Conservation (phyloP, 1,140 invertebrate species). For the Dermatophagoides farinae region DNA sequence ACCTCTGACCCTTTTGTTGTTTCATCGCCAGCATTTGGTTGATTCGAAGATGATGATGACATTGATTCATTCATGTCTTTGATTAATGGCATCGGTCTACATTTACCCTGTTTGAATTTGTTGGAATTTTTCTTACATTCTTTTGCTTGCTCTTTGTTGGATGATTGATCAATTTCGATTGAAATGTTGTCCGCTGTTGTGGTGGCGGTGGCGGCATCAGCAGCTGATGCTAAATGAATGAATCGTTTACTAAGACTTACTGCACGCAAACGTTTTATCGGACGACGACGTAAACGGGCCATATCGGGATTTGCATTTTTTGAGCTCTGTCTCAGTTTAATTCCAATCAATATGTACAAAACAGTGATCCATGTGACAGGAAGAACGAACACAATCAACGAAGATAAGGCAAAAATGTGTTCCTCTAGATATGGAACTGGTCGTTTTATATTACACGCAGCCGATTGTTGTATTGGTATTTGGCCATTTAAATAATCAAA, state of each 20-base stretch:
- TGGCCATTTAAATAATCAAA: constrained; percentile 3
- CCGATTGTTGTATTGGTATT: constrained; percentile 1
- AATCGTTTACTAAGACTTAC: neutral
- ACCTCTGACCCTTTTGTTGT: no score
- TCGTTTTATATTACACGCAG: constrained; percentile 16
- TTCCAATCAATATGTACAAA: constrained; percentile 37
- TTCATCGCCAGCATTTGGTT: no score
- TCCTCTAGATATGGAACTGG: constrained; percentile 19
- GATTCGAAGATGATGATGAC: no score
- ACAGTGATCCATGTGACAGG: constrained; percentile 68
- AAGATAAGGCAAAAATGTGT: constrained; percentile 58
- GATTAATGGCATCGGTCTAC: no score
- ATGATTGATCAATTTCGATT: neutral
- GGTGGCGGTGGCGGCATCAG: neutral
- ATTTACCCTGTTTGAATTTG: neutral
- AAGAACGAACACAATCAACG: constrained; percentile 57
- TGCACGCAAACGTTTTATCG: neutral
- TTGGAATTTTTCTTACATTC: no score
- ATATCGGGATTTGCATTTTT: neutral
- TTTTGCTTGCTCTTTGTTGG: no score
- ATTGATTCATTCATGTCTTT: no score
- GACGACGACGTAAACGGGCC: neutral
- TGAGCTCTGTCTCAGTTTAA: constrained; percentile 8
- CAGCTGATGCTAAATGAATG: neutral
- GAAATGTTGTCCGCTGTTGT: neutral